Base-by-base conservation (phyloP, 1,140 invertebrate species). In the Ctenoplectra terminalis region DNA sequence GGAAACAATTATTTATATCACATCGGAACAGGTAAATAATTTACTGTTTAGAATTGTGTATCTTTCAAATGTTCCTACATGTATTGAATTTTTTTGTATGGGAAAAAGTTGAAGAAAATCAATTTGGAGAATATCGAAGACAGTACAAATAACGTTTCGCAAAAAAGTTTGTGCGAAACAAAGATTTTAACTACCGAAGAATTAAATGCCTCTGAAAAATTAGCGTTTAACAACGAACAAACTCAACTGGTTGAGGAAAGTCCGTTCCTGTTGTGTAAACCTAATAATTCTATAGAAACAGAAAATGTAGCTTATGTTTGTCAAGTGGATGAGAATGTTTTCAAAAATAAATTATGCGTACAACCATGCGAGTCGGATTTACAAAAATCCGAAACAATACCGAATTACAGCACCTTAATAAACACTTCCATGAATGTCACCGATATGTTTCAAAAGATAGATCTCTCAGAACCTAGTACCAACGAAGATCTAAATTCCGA, bases 71-170 rank as follows among this genome's bases (percentile, higher is more conserved):
- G 31, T 60, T 73, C 9, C 15, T 66, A 60, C 13, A 8, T 67
- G 29, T 64, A 61, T 31, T 66, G 40, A 13, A 29, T 58, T 48
- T 75, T 34, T 37, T 67, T 40, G 4, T 29, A 66, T 60, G 40
- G n/a, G 11, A 52, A 87, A 48, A 56, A 91, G 89, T 81, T 91
- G 66, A 86, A 89, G 67, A 88, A 90, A 56, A 88, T 87, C 34
- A 91, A 85, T 85, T 34, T 90, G 26, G 89, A 90, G n/a, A 84
- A 91, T 69, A 86, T 89, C 20, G 89, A 89, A 20, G 87, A 90
- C 37, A 87, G 70, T 29, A 82, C 64, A 31, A 86, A 86, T 29
- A 82, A 81, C 29, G 40, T 89, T 52, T 72, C 84, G 0, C 86
- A 88, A 56, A 87, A 92, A 63, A 74, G 85, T 50, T 75, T 90